Conservation (phyloP, 1,140 invertebrate species). For the Atta texana region DNA sequence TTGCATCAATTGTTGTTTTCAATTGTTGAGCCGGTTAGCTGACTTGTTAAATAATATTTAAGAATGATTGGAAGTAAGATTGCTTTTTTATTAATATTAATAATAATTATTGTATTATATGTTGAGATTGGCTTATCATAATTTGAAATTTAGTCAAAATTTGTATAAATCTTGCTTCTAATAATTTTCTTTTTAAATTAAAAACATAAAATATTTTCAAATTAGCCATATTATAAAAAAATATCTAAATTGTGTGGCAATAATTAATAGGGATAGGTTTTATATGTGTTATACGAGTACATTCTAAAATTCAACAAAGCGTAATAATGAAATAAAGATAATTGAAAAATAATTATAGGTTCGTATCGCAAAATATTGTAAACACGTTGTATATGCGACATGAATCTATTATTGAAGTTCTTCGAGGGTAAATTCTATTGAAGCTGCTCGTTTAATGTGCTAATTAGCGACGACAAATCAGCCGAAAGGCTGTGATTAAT, state of each 20-base stretch:
- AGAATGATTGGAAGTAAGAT: constrained; percentile 21
- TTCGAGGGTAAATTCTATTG: constrained; percentile 51
- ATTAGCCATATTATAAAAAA: background rate
- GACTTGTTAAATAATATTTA: constrained; percentile 37
- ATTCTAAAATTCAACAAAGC: background rate
- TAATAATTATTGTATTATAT: no score
- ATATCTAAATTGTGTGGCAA: background rate
- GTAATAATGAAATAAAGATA: no score
- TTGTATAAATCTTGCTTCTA: background rate
- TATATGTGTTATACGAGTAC: background rate
- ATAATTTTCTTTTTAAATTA: background rate
- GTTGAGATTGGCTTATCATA: background rate
- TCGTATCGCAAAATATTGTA: background rate
- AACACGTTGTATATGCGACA: background rate
- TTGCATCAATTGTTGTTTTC: constrained; percentile 17
- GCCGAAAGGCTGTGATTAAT: constrained; percentile 57
- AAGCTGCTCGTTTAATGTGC: constrained; percentile 61
- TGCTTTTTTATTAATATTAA: no score
- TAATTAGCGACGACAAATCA: constrained; percentile 69
- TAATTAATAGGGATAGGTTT: constrained; percentile 1
- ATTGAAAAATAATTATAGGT: background rate
- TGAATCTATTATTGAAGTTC: constrained; percentile 60
- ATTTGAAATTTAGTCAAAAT: background rate
- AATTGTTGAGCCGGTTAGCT: background rate
- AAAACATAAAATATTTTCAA: background rate